Evolutionary conservation across 2,113 vertebrate species (phyloP), one percentile per base, ranked within the genome.

Genomic region (Pongo abelii): DNA sequence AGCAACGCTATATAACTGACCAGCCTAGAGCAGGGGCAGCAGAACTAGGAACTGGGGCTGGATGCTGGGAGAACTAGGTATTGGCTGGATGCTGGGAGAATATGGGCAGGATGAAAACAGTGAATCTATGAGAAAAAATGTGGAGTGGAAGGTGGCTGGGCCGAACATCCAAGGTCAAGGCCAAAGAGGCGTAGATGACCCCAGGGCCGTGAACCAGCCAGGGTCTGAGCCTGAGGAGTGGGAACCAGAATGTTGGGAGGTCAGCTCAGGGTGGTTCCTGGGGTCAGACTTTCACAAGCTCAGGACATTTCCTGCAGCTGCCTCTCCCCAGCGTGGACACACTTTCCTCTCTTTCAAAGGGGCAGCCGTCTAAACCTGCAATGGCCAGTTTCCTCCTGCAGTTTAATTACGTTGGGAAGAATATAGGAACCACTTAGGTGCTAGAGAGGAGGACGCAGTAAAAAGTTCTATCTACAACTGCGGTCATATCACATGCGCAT

Each of bases 1-100:
- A 67, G 35, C 27, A 16, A 30, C 1, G 30, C 35, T 23, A 9
- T 3, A 0, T 3, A 50, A 50, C 38, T 0, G 1, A 27, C 50
- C 1, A 0, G 27, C 52, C 22, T 3, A 8, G 14, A 30, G 27
- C 25, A 67, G 5, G 23, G 14, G 9, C 0, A 27, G 22, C 8
- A 81, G 40, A 86, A 35, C 10, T 40, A 22, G 50, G 38, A 2
- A 32, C 0, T 20, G 46, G 46, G 35, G 14, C 14, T 43, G 35
- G 48, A 5, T 18, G 6, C 67, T n/a, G 8, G 48, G 38, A 6
- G 3, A 50, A 46, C 46, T 4, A 3, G 27, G 8, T 2, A 25
- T 38, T 3, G 52, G 25, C 59, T 43, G 40, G 48, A 5, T 18
- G 6, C 67, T n/a, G 8, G 48, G 38, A 6, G 4, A 50, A 46